These are phyloP conservation scores for Heliconius sara DNA, from an alignment of 2,888 invertebrate genomes.

Conservation along the genomic window DNA sequence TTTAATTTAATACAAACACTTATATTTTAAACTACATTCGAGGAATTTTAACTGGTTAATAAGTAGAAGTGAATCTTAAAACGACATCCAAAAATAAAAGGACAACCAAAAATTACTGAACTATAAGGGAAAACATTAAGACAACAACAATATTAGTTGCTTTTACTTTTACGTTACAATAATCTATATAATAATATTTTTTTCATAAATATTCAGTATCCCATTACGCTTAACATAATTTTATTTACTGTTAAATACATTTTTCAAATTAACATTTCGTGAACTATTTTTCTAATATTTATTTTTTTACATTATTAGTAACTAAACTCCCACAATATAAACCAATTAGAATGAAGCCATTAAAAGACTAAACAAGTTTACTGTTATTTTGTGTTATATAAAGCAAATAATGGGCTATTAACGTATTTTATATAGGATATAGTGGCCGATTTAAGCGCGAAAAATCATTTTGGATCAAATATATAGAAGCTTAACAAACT, in stretches of 20 bases:
- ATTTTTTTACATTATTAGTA: conserved; percentile 18
- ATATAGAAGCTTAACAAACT: neutral
- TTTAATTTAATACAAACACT: too few relatives aligned
- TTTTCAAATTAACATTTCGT: neutral
- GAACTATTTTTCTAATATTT: too few relatives aligned
- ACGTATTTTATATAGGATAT: neutral
- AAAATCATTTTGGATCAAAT: neutral
- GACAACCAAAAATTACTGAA: too few relatives aligned
- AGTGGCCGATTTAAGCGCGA: neutral
- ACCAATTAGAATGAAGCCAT: conserved; percentile 48
- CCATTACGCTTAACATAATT: neutral
- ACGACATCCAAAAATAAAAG: too few relatives aligned
- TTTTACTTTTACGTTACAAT: too few relatives aligned
- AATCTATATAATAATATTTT: too few relatives aligned
- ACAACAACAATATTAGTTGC: too few relatives aligned
- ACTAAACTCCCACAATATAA: conserved; percentile 37
- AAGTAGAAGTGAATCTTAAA: too few relatives aligned
- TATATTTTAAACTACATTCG: too few relatives aligned
- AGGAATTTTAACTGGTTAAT: too few relatives aligned
- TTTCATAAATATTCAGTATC: neutral
- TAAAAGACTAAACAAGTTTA: conserved; percentile 31
- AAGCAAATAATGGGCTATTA: neutral
- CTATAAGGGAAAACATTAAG: too few relatives aligned
- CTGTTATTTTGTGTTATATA: conserved; percentile 17
- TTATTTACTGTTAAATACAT: neutral